Conservation (phyloP, 2,888 invertebrate genomes). For the Ariolimax columbianus region DNA sequence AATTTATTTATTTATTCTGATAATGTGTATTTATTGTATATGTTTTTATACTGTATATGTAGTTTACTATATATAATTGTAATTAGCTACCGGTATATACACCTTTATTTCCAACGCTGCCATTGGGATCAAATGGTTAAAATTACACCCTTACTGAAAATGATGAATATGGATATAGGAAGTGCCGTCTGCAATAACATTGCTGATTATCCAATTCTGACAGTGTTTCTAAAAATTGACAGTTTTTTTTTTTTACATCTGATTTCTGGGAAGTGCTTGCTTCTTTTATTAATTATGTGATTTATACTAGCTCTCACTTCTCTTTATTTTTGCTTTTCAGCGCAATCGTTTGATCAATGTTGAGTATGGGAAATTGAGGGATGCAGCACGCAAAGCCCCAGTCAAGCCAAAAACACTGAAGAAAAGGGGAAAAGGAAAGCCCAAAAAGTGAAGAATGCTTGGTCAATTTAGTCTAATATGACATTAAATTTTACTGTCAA, state of each 20-base stretch:
- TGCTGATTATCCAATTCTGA: conserved; percentile 58
- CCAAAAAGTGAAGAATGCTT: background rate
- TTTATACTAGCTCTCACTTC: too few species aligned
- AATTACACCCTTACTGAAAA: conserved; percentile 33
- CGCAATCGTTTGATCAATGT: conserved; percentile 79
- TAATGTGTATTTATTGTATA: too few species aligned
- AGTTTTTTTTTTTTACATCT: too few species aligned
- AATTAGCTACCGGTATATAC: too few species aligned
- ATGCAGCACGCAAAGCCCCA: conserved; percentile 72
- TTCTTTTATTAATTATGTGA: too few species aligned
- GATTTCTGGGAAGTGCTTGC: too few species aligned
- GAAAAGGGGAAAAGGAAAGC: conserved; percentile 33
- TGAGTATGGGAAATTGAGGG: conserved; percentile 79
- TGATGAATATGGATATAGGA: conserved; percentile 70
- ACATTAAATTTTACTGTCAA: conserved; percentile 23
- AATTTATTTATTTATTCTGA: too few species aligned
- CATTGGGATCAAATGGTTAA: too few species aligned
- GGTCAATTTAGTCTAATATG: background rate
- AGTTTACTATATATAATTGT: too few species aligned
- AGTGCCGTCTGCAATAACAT: conserved; percentile 65
- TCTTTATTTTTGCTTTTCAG: conserved; percentile 63
- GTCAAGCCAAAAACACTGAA: conserved; percentile 52
- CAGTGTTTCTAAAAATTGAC: background rate
- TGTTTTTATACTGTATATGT: too few species aligned
- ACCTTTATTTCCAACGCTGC: too few species aligned